A percentile compares a stretch with the other conserved stretches of the same genome.
Evolutionary conservation across 2,888 invertebrate species (phyloP).

Genomic region (Therioaphis trifolii): DNA sequence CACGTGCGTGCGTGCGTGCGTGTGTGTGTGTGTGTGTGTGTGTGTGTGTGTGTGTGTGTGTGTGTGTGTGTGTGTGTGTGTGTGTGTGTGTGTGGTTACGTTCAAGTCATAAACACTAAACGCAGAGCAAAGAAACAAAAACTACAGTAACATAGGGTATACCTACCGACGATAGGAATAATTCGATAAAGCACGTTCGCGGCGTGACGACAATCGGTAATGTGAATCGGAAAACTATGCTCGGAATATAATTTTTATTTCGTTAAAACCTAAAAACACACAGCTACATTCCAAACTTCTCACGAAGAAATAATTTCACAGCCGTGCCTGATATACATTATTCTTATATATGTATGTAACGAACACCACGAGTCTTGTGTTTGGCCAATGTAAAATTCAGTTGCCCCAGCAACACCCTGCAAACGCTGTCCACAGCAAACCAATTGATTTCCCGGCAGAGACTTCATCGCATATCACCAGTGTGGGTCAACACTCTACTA

Average conservation of each 20-base stretch:
- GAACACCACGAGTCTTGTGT: too few species aligned
- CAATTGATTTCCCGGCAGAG: not conserved
- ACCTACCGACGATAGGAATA: not conserved
- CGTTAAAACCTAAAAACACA: not conserved
- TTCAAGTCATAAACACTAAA: too few species aligned
- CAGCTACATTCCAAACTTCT: not conserved
- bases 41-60: too few species aligned
- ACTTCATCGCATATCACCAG: not conserved
- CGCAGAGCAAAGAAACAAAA: too few species aligned
- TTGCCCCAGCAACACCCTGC: slow-evolving; percentile 37
- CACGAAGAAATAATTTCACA: too few species aligned
- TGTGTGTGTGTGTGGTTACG: too few species aligned
- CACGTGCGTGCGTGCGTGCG: not conserved
- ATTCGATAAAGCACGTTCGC: not conserved
- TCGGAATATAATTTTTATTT: too few species aligned
- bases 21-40: too few species aligned
- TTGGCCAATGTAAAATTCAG: slow-evolving; percentile 43
- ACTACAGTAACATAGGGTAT: too few species aligned
- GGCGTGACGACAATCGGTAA: not conserved
- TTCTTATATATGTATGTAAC: not conserved
- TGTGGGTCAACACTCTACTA: too few species aligned
- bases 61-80: too few species aligned
- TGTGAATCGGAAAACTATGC: too few species aligned
- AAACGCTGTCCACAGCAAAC: not conserved
- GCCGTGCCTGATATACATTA: not conserved